phyloP scores from a whole-genome alignment of 2,888 invertebrate species.

The Troilus luridus region DNA sequence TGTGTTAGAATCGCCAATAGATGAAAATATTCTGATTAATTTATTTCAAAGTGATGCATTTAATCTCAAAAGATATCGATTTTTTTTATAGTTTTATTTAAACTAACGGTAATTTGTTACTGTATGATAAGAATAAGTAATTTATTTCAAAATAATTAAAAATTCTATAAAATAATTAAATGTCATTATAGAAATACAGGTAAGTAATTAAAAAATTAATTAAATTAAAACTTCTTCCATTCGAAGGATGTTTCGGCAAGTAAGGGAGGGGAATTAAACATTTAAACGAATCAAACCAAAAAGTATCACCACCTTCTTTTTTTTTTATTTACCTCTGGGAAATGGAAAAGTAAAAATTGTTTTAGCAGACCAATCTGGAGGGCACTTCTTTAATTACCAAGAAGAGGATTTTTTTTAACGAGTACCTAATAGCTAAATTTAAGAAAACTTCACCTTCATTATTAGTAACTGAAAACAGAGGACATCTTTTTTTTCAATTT shows the following conservation, averaged over 20 bases:
- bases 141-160: too few species aligned
- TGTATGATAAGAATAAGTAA: too few species aligned
- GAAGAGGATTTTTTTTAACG: not conserved
- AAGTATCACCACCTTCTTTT: not conserved
- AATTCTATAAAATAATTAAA: too few species aligned
- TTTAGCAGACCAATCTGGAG: slow-evolving; percentile 2
- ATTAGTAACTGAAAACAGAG: not conserved
- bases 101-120: too few species aligned
- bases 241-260: not conserved
- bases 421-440: not conserved
- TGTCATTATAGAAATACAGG: too few species aligned
- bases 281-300: not conserved
- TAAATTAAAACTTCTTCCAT: too few species aligned
- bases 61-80: not conserved
- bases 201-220: too few species aligned
- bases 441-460: not conserved
- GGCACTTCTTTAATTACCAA: not conserved
- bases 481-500: not conserved
- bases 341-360: slow-evolving; percentile 19
- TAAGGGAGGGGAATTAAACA: slow-evolving; percentile 11
- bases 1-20: too few species aligned
- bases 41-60: not conserved
- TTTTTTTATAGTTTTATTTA: too few species aligned
- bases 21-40: too few species aligned
- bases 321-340: not conserved